Evolutionary conservation across 2,113 vertebrate genomes (phyloP).

Genomic region (Eretmochelys imbricata): DNA sequence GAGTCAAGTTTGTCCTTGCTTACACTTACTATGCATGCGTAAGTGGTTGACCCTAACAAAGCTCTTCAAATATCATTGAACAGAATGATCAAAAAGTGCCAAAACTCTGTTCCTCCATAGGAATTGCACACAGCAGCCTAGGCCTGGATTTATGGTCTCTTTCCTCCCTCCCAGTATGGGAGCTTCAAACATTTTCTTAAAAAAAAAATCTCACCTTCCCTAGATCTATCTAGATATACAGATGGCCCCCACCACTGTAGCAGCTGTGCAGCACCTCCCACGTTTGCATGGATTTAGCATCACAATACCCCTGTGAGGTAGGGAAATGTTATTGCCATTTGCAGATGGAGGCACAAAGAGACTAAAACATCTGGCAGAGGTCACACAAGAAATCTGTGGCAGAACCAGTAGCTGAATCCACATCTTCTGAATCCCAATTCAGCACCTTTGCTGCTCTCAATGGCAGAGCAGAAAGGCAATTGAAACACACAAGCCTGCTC

Average conservation of each 20-base stretch:
- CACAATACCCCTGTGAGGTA: not conserved
- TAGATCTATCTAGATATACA: not conserved
- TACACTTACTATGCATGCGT: rapidly evolving
- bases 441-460: not conserved
- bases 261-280: not conserved
- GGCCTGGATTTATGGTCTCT: not conserved
- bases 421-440: not conserved
- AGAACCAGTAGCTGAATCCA: not conserved
- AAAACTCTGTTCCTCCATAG: not conserved
- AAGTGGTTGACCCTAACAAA: not conserved
- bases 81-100: not conserved
- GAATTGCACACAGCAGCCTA: not conserved
- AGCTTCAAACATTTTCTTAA: not conserved
- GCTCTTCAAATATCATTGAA: not conserved
- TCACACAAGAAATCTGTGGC: not conserved
- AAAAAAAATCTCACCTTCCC: not conserved
- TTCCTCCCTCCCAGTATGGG: not conserved
- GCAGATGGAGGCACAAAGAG: not conserved
- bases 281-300: not conserved
- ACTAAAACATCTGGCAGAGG: not conserved
- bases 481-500: not conserved
- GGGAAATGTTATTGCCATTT: not conserved
- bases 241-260: too few relatives aligned
- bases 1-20: not conserved
- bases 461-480: not conserved